Base-by-base conservation (phyloP, 2,797 vertebrate genomes). In the Rhabdomys pumilio region DNA sequence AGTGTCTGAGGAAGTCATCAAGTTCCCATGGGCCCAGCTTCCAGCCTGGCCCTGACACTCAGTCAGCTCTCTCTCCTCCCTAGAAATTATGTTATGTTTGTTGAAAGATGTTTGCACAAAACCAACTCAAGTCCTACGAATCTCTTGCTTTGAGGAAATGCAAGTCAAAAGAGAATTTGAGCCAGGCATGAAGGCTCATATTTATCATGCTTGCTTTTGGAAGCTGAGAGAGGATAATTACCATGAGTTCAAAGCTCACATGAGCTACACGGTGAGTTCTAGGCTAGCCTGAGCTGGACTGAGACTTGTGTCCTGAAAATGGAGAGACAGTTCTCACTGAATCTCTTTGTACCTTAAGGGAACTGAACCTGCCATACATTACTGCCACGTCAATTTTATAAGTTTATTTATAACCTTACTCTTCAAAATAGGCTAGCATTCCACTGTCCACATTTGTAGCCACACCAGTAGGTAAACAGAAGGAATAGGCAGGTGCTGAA, bases 1-100 rank as follows among this genome's bases (percentile, higher is more conserved):
- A 67, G 61, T 67, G 61, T 67, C 61, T 6, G 2, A 50, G 83
- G 44, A 24, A 22, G 44, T n/a, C 44, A n/a, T 19, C 63, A 53
- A 7, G 47, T 86, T 22, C 63, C 63, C 14, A 22, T 26, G 83
- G 19, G 65, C 82, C 9, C 10, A 47, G 41, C 15, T 31, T 65
- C 59, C 6, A 34, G 41, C 34, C 26, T 34, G 29, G 57, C 26
- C 10, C 57, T 10, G 31, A 69, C 14, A 31, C 12, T 34, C 34
- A 87, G 65, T 2, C 34, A 11, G 47, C 19, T 13, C 57, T 59
- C n/a, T 41, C 15, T 57, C 14, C 50, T 41, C n/a, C 9, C 4
- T 88, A 19, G 13, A 47, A 76, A 95, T 85, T 31, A 72, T 77
- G 61, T 47, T 47, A 79, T 44, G 96, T 94, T 96, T 89, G 50